phyloP scores from a whole-genome alignment of 1,140 invertebrate genomes.

The Lordiphosa stackelbergi region DNA sequence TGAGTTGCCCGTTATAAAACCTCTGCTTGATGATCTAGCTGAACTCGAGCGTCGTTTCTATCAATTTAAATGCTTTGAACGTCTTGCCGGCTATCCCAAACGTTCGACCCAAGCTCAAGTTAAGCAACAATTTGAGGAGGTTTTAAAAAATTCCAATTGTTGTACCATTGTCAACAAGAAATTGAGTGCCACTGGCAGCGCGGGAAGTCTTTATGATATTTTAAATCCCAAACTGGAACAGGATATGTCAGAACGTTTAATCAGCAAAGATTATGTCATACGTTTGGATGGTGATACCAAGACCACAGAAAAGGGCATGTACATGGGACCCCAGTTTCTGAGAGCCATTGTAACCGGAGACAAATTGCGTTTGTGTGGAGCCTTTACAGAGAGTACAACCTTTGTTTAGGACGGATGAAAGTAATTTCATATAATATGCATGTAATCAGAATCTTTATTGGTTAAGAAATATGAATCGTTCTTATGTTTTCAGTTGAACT shows the following conservation, averaged over 20 bases:
- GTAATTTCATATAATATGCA: no score
- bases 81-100: constrained; percentile 35
- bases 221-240: constrained; percentile 45
- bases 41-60: constrained; percentile 59
- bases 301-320: constrained; percentile 42
- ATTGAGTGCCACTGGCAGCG: constrained; percentile 26
- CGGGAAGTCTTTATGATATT: constrained; percentile 44
- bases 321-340: constrained; percentile 72
- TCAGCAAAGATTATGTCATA: constrained; percentile 72
- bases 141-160: constrained; percentile 48
- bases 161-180: constrained; percentile 58
- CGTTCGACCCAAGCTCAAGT: constrained; percentile 28
- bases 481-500: no score
- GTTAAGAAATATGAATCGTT: not conserved
- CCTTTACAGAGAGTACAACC: constrained; percentile 73
- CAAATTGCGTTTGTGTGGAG: constrained; percentile 69
- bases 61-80: constrained; percentile 64
- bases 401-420: constrained; percentile 43
- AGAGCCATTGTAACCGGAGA: constrained; percentile 67
- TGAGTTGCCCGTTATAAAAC: constrained; percentile 23
- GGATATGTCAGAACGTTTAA: constrained; percentile 50
- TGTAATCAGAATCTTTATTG: no score
- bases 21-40: constrained; percentile 36
- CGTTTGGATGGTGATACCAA: constrained; percentile 50
- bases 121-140: constrained; percentile 57